phyloP scores from a whole-genome alignment of 2,888 invertebrate genomes.

The Nomada hirtipes region DNA sequence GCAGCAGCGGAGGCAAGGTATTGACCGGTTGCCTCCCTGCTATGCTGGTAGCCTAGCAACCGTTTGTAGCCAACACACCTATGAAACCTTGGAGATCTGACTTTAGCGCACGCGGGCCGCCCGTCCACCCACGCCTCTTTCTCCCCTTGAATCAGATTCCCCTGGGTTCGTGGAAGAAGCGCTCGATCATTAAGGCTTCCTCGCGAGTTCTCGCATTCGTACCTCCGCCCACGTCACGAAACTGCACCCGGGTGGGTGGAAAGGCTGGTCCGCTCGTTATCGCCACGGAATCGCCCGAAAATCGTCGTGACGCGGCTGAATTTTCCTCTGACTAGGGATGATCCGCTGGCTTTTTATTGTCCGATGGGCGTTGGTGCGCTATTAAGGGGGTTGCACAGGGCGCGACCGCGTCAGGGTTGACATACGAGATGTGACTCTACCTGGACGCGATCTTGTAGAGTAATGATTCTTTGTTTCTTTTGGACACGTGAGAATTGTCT shows the following conservation, averaged over 20 bases:
- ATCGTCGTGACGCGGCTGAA: neutral
- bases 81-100: constrained; percentile 84
- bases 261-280: constrained; percentile 20
- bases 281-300: constrained; percentile 6
- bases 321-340: too few relatives aligned
- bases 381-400: too few relatives aligned
- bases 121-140: constrained; percentile 59
- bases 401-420: too few relatives aligned
- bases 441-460: too few relatives aligned
- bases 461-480: neutral
- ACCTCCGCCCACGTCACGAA: constrained; percentile 54
- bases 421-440: too few relatives aligned
- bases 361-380: too few relatives aligned
- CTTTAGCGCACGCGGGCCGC: constrained; percentile 74
- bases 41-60: constrained; percentile 81
- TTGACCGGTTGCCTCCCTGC: constrained; percentile 83
- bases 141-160: constrained; percentile 73
- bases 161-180: constrained; percentile 73
- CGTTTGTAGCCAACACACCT: constrained; percentile 83
- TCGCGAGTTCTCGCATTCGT: constrained; percentile 67
- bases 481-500: neutral
- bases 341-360: too few relatives aligned
- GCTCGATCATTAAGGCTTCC: constrained; percentile 77
- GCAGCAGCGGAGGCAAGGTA: constrained; percentile 80
- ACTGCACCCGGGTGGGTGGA: constrained; percentile 6